Base-by-base conservation (phyloP, 1,140 invertebrate species). In the Sipha flava region DNA sequence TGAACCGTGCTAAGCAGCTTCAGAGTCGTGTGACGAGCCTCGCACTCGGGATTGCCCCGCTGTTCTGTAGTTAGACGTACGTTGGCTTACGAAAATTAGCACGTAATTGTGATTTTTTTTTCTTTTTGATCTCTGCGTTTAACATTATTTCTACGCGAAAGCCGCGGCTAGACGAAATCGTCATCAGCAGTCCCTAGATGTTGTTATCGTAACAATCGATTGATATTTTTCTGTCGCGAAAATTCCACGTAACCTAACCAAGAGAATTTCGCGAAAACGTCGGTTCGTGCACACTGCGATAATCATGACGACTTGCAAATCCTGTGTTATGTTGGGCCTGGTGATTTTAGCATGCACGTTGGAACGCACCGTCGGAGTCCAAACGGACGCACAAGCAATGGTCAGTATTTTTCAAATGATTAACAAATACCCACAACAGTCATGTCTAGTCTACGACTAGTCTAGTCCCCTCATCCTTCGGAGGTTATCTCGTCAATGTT, bases 361-460 rank as follows among this genome's bases (percentile, higher is more conserved):
- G 34, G 52, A n/a, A n/a, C 12, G 5, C 37, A 16, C 73, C 4
- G 37, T 21, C 14, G 73, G n/a, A 18, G 52, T 77, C 7, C 73
- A 77, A 18, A 77, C 73, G 21, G 73, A 77, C 73, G 73, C 73
- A n/a, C 73, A 77, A n/a, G 73, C 73, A 7, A 77, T 77, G 73
- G 73, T 77, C 12, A 77, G 73, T 77, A 59, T 54, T 7, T 9
- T 45, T 66, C 54, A n/a, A n/a, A n/a, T n/a, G n/a, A n/a, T n/a
- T n/a, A n/a, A n/a, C n/a, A n/a, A n/a, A n/a, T n/a, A n/a, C n/a
- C n/a, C n/a, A n/a, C n/a, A n/a, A n/a, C n/a, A n/a, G n/a, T n/a
- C n/a, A n/a, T n/a, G n/a, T n/a, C n/a, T n/a, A n/a, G n/a, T n/a
- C n/a, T n/a, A n/a, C n/a, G n/a, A n/a, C n/a, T n/a, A n/a, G n/a